Conservation (phyloP, 2,888 invertebrate species). For the Nasonia oneida region DNA sequence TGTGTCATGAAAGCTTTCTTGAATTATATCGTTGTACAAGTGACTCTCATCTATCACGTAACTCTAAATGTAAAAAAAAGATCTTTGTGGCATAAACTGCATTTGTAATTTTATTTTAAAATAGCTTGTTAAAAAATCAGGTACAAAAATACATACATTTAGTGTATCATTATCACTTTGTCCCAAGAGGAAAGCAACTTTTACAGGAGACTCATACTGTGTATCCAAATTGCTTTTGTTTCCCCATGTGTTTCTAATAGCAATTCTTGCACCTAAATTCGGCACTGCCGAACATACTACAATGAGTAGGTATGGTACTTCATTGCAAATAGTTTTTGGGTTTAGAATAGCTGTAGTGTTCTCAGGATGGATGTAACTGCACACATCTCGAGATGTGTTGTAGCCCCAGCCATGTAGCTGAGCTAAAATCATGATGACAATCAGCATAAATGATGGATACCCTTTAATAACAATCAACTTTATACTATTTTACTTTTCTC, state of each 20-base stretch:
- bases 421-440: slow-evolving; percentile 67
- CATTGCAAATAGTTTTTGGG: slow-evolving; percentile 82
- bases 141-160: slow-evolving; percentile 78
- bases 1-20: slow-evolving; percentile 90
- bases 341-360: slow-evolving; percentile 85
- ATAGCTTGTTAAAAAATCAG: neutral
- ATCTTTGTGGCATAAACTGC: neutral
- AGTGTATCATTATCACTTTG: slow-evolving; percentile 81
- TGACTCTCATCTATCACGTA: slow-evolving; percentile 85
- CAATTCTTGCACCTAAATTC: slow-evolving; percentile 84
- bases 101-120: neutral
- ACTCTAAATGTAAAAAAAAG: slow-evolving; percentile 77
- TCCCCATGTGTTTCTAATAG: slow-evolving; percentile 88
- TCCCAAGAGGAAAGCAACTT: slow-evolving; percentile 83
- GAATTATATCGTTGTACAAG: slow-evolving; percentile 88
- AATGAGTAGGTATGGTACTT: slow-evolving; percentile 83
- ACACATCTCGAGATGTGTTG: slow-evolving; percentile 87
- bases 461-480: neutral
- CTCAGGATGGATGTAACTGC: slow-evolving; percentile 86
- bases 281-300: slow-evolving; percentile 88
- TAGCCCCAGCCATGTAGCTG: slow-evolving; percentile 86
- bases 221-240: slow-evolving; percentile 79
- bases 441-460: neutral
- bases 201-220: slow-evolving; percentile 76
- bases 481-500: slow-evolving; percentile 16